Conservation (phyloP, 30 jellyfish, hydroid and myxozoan species). For the Hydractinia symbiolongicarpus region DNA sequence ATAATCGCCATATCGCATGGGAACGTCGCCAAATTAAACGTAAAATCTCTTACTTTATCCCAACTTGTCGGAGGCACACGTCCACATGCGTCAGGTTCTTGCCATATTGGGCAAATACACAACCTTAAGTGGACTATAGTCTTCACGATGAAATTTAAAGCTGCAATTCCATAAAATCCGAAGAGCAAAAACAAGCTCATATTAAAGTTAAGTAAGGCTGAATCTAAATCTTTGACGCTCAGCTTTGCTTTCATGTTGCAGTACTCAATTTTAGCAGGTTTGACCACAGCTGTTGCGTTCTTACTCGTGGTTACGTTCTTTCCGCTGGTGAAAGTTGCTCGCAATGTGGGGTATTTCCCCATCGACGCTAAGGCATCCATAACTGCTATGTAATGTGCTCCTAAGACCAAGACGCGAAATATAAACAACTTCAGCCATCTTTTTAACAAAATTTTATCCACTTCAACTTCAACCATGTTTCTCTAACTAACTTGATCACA, state of each 20-base stretch:
- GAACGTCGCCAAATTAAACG: constrained; percentile 35
- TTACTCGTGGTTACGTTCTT: not conserved
- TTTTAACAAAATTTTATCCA: constrained; percentile 13
- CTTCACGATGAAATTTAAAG: constrained; percentile 11
- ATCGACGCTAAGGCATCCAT: constrained; percentile 41
- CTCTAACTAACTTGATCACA: not conserved
- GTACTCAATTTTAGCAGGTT: constrained; percentile 27
- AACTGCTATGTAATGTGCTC: constrained; percentile 39
- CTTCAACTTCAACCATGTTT: constrained; percentile 26
- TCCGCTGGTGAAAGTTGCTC: constrained; percentile 10
- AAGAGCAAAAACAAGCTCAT: constrained; percentile 31
- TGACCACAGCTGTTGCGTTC: not conserved
- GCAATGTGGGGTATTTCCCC: constrained; percentile 23
- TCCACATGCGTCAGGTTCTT: constrained; percentile 27
- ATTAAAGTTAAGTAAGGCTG: constrained; percentile 1
- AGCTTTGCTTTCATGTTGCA: constrained; percentile 28
- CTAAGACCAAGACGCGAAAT: constrained; percentile 17
- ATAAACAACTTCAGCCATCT: constrained; percentile 27
- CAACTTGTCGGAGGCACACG: constrained; percentile 30
- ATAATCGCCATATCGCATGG: constrained; percentile 45
- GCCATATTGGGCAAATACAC: constrained; percentile 20
- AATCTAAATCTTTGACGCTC: constrained; percentile 23
- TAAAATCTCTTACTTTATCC: constrained; percentile 28
- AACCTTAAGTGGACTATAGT: constrained; percentile 33
- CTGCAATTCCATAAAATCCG: constrained; percentile 45